phyloP scores from a whole-genome alignment of 2,888 invertebrate genomes.

The Brachyptera putata region DNA sequence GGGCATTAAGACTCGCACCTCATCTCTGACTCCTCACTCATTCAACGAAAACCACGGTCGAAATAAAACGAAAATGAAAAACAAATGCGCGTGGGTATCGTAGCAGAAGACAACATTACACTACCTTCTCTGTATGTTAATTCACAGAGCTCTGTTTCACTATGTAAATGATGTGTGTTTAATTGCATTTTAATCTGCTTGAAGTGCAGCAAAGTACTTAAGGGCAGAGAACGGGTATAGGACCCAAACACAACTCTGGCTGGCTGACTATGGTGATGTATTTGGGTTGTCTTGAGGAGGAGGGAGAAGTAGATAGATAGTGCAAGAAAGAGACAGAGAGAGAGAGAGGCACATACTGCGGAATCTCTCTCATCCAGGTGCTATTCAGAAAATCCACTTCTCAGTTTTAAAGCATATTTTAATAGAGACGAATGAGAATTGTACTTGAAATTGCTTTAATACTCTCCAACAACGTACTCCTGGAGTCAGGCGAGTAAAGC shows the following conservation, averaged over 20 bases:
- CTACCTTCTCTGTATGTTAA: background rate
- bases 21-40: no score
- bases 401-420: conserved; percentile 8
- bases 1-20: no score
- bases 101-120: background rate
- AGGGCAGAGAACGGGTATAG: no score
- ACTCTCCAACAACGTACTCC: background rate
- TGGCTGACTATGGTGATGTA: background rate
- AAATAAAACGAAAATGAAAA: background rate
- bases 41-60: no score
- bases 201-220: conserved; percentile 8
- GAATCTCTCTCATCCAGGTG: background rate
- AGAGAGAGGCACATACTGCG: background rate
- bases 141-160: background rate
- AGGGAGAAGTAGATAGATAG: background rate
- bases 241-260: no score
- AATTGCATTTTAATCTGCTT: conserved; percentile 14
- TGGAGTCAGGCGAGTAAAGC: background rate
- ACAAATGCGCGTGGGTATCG: conserved; percentile 1
- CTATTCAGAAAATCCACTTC: background rate
- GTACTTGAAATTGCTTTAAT: background rate
- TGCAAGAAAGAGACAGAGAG: background rate
- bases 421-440: conserved; percentile 5
- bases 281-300: background rate
- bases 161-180: conserved; percentile 13